Evolutionary conservation across 2,113 vertebrate species (phyloP).

Genomic region (Hemichromis elongatus): DNA sequence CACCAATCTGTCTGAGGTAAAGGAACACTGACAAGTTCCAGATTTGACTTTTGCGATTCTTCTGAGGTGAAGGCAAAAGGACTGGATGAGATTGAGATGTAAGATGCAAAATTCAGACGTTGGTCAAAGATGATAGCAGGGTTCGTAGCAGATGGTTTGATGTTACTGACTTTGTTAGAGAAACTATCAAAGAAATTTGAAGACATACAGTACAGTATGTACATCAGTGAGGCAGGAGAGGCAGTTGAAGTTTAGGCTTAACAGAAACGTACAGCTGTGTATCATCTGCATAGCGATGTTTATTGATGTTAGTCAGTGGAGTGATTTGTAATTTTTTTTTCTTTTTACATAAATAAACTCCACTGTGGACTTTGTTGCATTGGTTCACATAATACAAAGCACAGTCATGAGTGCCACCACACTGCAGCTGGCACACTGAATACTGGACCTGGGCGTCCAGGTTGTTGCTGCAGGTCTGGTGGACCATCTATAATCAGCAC

Average conservation of each 20-base stretch:
- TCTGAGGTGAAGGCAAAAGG: not conserved
- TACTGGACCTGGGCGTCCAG: too few relatives aligned
- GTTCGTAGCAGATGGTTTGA: not conserved
- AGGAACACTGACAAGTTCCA: not conserved
- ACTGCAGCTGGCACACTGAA: not conserved
- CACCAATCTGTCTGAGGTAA: not conserved
- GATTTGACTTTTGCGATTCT: not conserved
- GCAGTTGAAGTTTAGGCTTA: too few relatives aligned
- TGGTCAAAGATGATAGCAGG: not conserved
- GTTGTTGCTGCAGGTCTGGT: not conserved
- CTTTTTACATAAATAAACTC: not conserved
- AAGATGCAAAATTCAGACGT: not conserved
- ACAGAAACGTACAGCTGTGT: too few relatives aligned
- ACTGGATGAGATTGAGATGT: not conserved
- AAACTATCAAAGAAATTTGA: not conserved
- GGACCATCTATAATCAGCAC: not conserved
- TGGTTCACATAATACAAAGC: not conserved
- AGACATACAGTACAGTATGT: rapidly evolving
- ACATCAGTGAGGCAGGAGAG: rapidly evolving
- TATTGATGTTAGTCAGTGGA: not conserved
- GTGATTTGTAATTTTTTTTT: not conserved
- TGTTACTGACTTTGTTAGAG: not conserved
- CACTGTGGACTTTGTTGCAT: not conserved
- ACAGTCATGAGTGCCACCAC: not conserved
- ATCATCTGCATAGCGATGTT: not conserved